Evolutionary conservation across 2,888 invertebrate genomes (phyloP).

Genomic region (Melinopterus prodromus): DNA sequence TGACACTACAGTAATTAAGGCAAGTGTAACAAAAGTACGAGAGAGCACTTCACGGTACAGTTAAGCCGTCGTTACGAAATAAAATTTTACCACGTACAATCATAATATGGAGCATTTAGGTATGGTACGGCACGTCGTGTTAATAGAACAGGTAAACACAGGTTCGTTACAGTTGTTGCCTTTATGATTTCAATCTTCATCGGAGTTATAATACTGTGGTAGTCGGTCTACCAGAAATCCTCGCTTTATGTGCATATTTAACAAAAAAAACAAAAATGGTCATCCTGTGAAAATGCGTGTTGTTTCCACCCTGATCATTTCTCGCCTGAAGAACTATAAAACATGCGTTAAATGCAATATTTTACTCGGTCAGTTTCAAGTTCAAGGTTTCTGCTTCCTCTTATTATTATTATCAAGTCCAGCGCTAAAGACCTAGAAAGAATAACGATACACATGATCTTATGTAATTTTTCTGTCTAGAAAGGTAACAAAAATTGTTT

Average conservation of each 20-base stretch:
- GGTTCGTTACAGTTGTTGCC: slow-evolving; percentile 4
- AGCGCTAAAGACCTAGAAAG: no score
- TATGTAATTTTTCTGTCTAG: no score
- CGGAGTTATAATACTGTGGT: not conserved
- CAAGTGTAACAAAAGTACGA: no score
- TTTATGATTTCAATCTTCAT: not conserved
- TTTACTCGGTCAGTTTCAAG: no score
- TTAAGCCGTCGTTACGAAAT: not conserved
- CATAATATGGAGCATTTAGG: not conserved
- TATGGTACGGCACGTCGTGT: not conserved
- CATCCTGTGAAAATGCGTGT: not conserved
- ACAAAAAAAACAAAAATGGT: not conserved
- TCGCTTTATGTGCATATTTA: not conserved
- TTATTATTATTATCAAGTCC: no score
- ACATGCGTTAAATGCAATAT: no score
- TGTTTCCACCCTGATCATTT: not conserved
- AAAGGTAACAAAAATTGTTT: no score
- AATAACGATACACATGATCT: no score
- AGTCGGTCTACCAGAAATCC: not conserved
- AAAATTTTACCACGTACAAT: not conserved
- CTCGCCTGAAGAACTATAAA: no score
- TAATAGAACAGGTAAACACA: not conserved
- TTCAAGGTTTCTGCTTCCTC: no score
- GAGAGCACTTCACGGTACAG: not conserved
- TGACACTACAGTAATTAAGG: no score